Percentiles rank a stretch among this genome's conserved stretches.
Evolutionary conservation across 2,888 invertebrate genomes (phyloP).

Genomic region (Ditula angustiorana): DNA sequence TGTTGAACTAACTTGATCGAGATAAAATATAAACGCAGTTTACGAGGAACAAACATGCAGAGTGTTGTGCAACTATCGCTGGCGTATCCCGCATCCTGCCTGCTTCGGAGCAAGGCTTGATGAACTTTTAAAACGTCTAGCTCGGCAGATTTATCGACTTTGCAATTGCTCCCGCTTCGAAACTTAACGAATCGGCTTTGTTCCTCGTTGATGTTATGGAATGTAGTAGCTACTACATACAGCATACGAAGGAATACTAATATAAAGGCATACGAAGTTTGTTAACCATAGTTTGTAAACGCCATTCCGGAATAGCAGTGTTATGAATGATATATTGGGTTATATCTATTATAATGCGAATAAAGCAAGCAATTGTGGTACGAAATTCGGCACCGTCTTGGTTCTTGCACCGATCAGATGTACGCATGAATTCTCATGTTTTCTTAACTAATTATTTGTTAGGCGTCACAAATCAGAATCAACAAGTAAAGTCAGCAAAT

Average conservation of each 20-base stretch:
- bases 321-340: no score
- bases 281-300: no score
- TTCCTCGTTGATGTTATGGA: conserved; percentile 44
- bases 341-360: background rate
- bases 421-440: conserved; percentile 43
- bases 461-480: conserved; percentile 11
- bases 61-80: conserved; percentile 42
- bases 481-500: conserved; percentile 40
- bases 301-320: no score
- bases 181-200: conserved; percentile 46
- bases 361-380: background rate
- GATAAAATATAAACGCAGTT: conserved; percentile 27
- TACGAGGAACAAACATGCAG: conserved; percentile 55
- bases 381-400: background rate
- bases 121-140: conserved; percentile 66
- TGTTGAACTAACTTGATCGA: conserved; percentile 14
- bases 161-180: conserved; percentile 55
- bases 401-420: conserved; percentile 48
- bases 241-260: no score
- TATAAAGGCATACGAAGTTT: no score
- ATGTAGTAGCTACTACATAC: no score
- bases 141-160: conserved; percentile 53
- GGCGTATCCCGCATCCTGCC: conserved; percentile 48
- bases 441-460: conserved; percentile 44
- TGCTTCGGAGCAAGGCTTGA: background rate